Percentiles rank a stretch among this genome's conserved stretches.
Evolutionary conservation across 2,113 vertebrate genomes (phyloP).

Genomic region (Peucedramus taeniatus): DNA sequence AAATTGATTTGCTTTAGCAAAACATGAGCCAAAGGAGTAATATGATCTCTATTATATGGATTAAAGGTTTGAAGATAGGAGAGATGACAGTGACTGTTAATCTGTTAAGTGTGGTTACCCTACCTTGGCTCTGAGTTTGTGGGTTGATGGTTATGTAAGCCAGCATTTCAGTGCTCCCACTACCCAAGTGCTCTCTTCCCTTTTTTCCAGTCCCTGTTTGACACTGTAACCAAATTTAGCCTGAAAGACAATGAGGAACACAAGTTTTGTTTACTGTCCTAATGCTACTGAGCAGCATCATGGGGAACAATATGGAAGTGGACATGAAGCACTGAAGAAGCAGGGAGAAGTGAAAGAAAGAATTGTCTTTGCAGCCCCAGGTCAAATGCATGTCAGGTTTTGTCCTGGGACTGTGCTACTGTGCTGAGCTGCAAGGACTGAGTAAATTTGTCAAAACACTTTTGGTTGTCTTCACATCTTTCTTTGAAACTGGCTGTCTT

Average conservation of each 20-base stretch:
- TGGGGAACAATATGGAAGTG: neutral
- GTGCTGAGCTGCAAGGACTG: fast-evolving
- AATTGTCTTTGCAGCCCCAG: neutral
- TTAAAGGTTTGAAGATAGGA: neutral
- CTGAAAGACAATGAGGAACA: neutral
- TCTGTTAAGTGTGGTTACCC: neutral
- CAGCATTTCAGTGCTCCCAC: neutral
- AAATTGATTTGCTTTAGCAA: neutral
- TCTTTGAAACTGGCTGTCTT: neutral
- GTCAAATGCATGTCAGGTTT: neutral
- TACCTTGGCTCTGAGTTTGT: neutral
- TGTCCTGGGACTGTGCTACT: neutral
- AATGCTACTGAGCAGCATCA: neutral
- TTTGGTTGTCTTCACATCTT: neutral
- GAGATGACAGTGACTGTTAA: neutral
- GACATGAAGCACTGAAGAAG: neutral
- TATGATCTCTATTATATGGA: neutral
- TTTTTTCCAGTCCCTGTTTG: neutral
- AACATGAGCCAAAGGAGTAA: neutral
- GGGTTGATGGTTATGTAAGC: neutral
- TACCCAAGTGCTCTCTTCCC: neutral
- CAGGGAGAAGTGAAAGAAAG: neutral
- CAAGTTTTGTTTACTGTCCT: neutral
- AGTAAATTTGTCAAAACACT: neutral
- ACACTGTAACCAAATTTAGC: neutral